phyloP scores from a whole-genome alignment of 2,888 invertebrate genomes.

The Acanthosoma haemorrhoidale region DNA sequence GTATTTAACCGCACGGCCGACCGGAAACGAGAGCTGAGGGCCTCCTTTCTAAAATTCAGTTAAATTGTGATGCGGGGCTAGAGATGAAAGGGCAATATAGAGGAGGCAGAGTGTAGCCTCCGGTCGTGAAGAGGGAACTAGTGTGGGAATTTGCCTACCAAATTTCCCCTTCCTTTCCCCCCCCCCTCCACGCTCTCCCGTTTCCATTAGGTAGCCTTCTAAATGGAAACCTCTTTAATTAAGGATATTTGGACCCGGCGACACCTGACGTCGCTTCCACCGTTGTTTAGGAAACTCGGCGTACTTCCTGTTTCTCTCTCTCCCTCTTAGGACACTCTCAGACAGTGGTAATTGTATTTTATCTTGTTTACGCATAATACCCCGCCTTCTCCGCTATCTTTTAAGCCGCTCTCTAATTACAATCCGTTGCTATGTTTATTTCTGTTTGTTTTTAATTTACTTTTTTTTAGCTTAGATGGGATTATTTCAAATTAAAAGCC shows the following conservation, averaged over 20 bases:
- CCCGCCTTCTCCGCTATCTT: neutral
- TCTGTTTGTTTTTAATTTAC: neutral
- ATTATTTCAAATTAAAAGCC: no score
- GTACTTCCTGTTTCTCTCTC: neutral
- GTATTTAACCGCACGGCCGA: no score
- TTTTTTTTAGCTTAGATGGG: no score
- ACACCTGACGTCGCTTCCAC: slow-evolving; percentile 17
- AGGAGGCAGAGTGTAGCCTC: no score
- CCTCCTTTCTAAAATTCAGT: no score
- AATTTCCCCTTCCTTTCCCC: neutral
- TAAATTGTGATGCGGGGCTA: no score
- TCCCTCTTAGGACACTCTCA: no score
- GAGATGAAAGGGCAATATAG: no score
- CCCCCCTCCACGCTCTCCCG: neutral
- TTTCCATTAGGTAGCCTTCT: neutral
- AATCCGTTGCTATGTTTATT: neutral
- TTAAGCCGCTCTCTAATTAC: no score
- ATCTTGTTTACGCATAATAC: neutral
- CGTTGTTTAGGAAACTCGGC: slow-evolving; percentile 11
- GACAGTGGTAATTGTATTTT: no score
- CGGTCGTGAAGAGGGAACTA: no score
- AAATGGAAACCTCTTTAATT: slow-evolving; percentile 23
- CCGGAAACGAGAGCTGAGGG: no score
- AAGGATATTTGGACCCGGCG: slow-evolving; percentile 10
- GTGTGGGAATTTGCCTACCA: slow-evolving; percentile 21